Base-by-base conservation (phyloP, 2,797 vertebrate species). In the Sebastes iracundus region DNA sequence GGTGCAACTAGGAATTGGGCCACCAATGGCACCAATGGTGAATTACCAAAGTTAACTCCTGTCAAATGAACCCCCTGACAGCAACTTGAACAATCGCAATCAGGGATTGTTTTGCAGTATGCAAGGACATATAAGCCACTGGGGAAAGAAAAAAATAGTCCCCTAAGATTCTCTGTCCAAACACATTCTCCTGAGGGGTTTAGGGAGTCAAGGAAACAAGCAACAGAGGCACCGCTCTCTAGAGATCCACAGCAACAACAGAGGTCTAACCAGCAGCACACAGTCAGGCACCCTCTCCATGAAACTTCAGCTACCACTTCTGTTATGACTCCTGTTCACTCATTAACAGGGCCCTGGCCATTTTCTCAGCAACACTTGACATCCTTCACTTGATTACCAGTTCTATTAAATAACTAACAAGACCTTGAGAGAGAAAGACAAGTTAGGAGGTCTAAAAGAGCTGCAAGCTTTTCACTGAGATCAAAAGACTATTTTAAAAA, bases 121-220 rank as follows among this genome's bases (percentile, higher is more conserved):
- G 74, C 69, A 59, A 78, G 76, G 53, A 84, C 68, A 90, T 56
- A 53, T 7, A 79, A 79, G 59, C 73, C 83, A 82, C 10, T 20
- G 30, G 84, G 87, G 73, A 52, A 28, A 49, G 64, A 62, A 84
- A 72, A 74, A 71, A 67, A 81, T 22, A 42, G 42, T 89, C 91
- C 90, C 87, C 30, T 75, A 91, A 90, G 91, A 85, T 74, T 83
- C 49, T 84, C 69, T 80, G 83, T 94, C 86, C 87, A 93, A 95
- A 95, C 88, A 94, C 84, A 88, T 87, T 92, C 86, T 93, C 93
- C 91, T 81, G 72, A 88, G 88, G 90, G 94, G 90, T 77, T 92
- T 82, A 7, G 55, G 93, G 91, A 90, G 94, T 94, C 95, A 94
- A 94, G 94, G 95, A 94, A 87, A 96, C 93, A 35, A 91, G 84